phyloP scores from a whole-genome alignment of 2,113 vertebrate species.

The Nothobranchius furzeri region DNA sequence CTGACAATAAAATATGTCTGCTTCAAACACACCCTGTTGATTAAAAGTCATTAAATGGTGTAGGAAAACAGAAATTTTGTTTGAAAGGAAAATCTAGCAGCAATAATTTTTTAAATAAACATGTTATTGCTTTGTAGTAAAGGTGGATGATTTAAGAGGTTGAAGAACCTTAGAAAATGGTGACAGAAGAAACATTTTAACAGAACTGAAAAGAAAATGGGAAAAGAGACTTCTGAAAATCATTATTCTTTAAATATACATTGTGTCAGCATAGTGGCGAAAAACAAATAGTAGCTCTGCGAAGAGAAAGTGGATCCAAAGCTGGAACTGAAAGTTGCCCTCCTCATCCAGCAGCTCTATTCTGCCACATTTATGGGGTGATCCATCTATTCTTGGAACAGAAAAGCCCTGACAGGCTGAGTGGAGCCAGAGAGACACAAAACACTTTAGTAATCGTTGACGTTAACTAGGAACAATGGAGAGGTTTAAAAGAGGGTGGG shows the following conservation, averaged over 20 bases:
- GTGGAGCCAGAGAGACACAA: constrained; percentile 42
- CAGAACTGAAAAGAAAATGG: neutral
- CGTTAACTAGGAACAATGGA: constrained; percentile 36
- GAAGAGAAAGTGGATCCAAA: constrained; percentile 51
- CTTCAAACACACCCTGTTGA: constrained; percentile 57
- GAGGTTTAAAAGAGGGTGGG: constrained; percentile 1
- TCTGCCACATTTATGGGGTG: constrained; percentile 56
- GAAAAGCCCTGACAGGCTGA: constrained; percentile 43
- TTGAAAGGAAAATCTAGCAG: constrained; percentile 1
- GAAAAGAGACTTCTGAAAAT: neutral
- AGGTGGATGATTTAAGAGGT: constrained; percentile 13
- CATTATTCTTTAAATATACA: constrained; percentile 1
- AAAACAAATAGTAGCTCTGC: constrained; percentile 31
- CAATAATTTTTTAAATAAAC: neutral
- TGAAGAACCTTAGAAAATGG: neutral
- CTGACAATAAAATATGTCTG: constrained; percentile 46
- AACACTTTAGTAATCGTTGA: constrained; percentile 21
- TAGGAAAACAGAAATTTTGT: constrained; percentile 11
- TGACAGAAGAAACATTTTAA: neutral
- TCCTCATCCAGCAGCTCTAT: constrained; percentile 29
- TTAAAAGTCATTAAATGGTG: constrained; percentile 48
- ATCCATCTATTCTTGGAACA: constrained; percentile 52
- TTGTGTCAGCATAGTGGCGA: constrained; percentile 15
- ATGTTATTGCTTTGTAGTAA: neutral
- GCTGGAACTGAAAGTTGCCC: neutral